These are phyloP conservation scores for Theropithecus gelada DNA, from an alignment of 2,113 vertebrate species.

Conservation along the genomic window DNA sequence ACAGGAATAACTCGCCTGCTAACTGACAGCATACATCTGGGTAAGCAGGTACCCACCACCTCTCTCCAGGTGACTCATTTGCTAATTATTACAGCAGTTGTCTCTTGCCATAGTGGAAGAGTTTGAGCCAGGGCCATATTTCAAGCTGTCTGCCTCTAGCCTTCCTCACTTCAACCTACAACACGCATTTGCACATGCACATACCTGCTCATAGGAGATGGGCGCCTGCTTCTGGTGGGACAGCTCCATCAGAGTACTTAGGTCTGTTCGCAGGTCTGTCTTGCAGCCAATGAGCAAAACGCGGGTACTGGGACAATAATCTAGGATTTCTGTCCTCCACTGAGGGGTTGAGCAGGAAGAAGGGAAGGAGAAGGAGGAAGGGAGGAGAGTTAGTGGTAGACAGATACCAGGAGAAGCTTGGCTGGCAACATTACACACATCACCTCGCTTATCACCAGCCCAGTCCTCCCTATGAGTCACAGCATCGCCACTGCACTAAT, in stretches of 20 bases:
- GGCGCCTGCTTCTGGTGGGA: conserved; percentile 95
- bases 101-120: not conserved
- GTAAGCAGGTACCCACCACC: not conserved
- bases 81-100: not conserved
- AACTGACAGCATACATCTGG: not conserved
- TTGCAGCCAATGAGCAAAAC: conserved; percentile 96
- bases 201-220: conserved; percentile 96
- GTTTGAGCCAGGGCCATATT: not conserved
- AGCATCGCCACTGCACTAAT: conserved; percentile 18
- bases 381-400: conserved; percentile 3
- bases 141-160: not conserved
- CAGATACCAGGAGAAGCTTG: not conserved
- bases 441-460: not conserved
- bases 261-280: conserved; percentile 93
- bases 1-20: not conserved
- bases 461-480: conserved; percentile 56
- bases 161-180: not conserved
- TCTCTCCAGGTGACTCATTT: not conserved
- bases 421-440: not conserved
- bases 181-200: not conserved
- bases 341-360: conserved; percentile 63
- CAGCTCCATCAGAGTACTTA: conserved; percentile 97
- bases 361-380: not conserved
- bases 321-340: conserved; percentile 97
- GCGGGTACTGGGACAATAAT: conserved; percentile 93